Percentiles rank a stretch among this genome's conserved stretches.
Evolutionary conservation across 2,888 invertebrate species (phyloP).

Genomic region (Zhuqinia jingwanae): DNA sequence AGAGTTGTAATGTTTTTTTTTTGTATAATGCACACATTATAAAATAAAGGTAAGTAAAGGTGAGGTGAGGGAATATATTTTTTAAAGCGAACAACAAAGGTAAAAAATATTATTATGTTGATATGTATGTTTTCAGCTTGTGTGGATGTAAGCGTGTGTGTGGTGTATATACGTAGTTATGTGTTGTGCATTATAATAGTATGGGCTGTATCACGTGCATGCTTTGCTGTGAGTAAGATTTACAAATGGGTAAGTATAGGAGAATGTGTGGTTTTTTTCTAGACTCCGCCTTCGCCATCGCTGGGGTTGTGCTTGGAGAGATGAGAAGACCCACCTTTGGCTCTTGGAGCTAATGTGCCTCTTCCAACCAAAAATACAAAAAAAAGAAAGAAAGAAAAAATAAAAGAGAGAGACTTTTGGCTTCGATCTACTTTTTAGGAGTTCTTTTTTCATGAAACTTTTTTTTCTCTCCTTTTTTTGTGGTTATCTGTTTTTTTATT

Average conservation of each 20-base stretch:
- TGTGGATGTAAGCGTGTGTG: background rate
- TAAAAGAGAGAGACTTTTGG: constrained; percentile 5
- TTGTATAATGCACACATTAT: constrained; percentile 33
- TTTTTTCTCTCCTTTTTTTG: constrained; percentile 16
- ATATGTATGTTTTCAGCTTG: constrained; percentile 26
- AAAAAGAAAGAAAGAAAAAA: background rate
- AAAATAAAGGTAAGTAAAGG: constrained; percentile 58
- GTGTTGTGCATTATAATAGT: background rate
- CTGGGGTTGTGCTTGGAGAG: constrained; percentile 64
- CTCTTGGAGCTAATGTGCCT: constrained; percentile 59
- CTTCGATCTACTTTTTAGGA: constrained; percentile 55
- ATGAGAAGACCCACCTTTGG: constrained; percentile 66
- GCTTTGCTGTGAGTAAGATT: constrained; percentile 4
- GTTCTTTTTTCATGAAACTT: constrained; percentile 16
- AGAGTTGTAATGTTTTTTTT: constrained; percentile 7
- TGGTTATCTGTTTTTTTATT: constrained; percentile 4
- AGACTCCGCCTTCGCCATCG: constrained; percentile 66
- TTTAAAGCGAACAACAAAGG: constrained; percentile 25
- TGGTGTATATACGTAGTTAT: background rate
- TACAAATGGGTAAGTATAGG: constrained; percentile 46
- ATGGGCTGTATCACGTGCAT: constrained; percentile 21
- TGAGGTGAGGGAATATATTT: constrained; percentile 53
- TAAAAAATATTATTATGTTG: constrained; percentile 45
- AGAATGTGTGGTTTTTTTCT: constrained; percentile 67
- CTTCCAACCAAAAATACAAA: constrained; percentile 62